Percentiles rank a stretch among this genome's conserved stretches.
These are phyloP conservation scores for Globodera ellingtonae DNA, from an alignment of 1,140 invertebrate genomes.

Conservation along the genomic window DNA sequence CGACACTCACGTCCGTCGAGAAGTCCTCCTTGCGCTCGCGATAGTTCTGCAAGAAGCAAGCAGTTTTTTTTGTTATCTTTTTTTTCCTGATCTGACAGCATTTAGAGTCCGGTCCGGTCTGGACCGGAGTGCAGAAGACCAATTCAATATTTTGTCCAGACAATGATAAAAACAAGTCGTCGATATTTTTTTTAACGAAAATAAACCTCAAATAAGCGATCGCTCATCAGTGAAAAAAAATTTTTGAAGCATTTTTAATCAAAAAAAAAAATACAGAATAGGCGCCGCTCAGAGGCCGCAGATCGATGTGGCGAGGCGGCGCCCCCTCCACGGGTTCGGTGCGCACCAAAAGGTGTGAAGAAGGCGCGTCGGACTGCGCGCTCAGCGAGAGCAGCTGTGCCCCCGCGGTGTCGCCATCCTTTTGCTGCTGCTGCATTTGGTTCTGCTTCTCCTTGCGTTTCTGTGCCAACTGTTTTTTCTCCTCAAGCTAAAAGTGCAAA, in stretches of 20 bases:
- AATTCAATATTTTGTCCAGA: not conserved
- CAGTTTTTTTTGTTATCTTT: not conserved
- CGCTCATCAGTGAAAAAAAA: not conserved
- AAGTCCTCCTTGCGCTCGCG: conserved; percentile 25
- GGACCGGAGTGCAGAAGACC: no score
- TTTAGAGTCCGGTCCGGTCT: no score
- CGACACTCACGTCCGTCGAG: conserved; percentile 4
- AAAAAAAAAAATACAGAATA: conserved; percentile 4
- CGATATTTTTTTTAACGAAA: not conserved
- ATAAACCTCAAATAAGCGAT: not conserved
- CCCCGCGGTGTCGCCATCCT: not conserved
- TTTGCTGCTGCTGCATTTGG: not conserved
- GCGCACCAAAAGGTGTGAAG: conserved; percentile 16
- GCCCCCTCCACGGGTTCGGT: not conserved
- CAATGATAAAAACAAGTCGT: not conserved
- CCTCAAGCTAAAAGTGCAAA: conserved; percentile 14
- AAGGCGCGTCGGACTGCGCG: conserved; percentile 12
- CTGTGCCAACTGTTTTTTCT: conserved; percentile 19
- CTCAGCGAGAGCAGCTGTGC: conserved; percentile 15
- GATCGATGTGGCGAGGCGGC: conserved; percentile 16
- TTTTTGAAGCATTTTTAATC: not conserved
- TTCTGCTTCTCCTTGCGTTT: conserved; percentile 8
- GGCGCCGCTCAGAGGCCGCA: conserved; percentile 5
- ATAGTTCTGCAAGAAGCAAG: conserved; percentile 6
- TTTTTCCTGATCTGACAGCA: not conserved